phyloP scores from a whole-genome alignment of 2,113 vertebrate genomes.

The Pelobates fuscus region DNA sequence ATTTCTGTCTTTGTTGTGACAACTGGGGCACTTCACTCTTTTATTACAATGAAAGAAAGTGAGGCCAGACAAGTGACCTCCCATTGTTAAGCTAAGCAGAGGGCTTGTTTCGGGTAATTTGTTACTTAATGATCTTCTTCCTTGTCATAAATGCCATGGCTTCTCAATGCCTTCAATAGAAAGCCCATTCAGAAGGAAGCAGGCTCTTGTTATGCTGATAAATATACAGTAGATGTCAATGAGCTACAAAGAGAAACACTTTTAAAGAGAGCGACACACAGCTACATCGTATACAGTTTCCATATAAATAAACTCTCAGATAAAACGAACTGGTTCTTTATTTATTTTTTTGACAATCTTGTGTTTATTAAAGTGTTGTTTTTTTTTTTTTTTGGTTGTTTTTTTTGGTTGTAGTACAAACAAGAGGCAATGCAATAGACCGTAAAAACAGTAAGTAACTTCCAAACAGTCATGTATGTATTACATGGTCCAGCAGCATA shows the following conservation, averaged over 20 bases:
- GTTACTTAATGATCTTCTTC: slow-evolving; percentile 58
- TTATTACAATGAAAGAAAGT: slow-evolving; percentile 29
- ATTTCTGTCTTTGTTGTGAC: slow-evolving; percentile 22
- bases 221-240: neutral
- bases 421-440: too few species aligned
- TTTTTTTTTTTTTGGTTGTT: too few species aligned
- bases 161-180: slow-evolving; percentile 43
- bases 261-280: slow-evolving; percentile 8
- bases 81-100: slow-evolving; percentile 26
- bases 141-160: slow-evolving; percentile 50
- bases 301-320: neutral
- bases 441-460: too few species aligned
- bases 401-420: too few species aligned
- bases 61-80: slow-evolving; percentile 5
- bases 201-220: slow-evolving; percentile 47
- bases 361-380: too few species aligned
- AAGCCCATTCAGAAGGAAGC: slow-evolving; percentile 46
- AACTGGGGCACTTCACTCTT: neutral
- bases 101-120: slow-evolving; percentile 57
- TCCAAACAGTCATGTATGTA: too few species aligned
- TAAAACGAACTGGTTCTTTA: too few species aligned
- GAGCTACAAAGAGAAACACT: neutral
- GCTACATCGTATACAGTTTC: neutral
- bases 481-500: too few species aligned
- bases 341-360: too few species aligned